phyloP scores from a whole-genome alignment of 2,113 vertebrate species.

The Stegostoma tigrinum region DNA sequence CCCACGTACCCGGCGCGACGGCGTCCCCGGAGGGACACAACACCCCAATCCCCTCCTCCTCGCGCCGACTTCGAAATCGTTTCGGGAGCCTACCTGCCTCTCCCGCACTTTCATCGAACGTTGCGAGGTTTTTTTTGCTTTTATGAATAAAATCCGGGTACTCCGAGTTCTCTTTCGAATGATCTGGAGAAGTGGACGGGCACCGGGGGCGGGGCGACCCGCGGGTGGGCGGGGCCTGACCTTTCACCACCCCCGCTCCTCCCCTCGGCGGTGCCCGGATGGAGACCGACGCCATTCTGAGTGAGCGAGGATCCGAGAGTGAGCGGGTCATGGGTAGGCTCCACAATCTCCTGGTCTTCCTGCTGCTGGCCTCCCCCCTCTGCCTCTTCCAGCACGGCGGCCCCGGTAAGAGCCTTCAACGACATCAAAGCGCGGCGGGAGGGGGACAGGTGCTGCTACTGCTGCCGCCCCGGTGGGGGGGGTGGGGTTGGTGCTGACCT shows the following conservation, averaged over 20 bases:
- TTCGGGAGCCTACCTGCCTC: too few relatives aligned
- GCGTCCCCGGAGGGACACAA: neutral
- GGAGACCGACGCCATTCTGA: neutral
- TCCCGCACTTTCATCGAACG: too few relatives aligned
- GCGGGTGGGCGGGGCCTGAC: neutral
- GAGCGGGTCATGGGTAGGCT: neutral
- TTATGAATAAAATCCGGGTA: too few relatives aligned
- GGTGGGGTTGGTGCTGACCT: neutral
- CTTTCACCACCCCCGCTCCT: neutral
- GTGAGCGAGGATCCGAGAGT: too few relatives aligned
- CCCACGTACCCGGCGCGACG: neutral
- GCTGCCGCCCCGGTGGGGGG: too few relatives aligned
- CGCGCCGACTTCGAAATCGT: neutral
- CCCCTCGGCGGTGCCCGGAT: neutral
- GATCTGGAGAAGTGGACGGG: neutral
- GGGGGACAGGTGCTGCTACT: neutral
- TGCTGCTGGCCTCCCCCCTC: conserved; percentile 9
- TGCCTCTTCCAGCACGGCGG: neutral
- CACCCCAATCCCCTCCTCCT: neutral
- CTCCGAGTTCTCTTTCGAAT: neutral
- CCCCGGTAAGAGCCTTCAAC: neutral
- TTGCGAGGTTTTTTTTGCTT: too few relatives aligned
- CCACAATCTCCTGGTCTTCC: neutral
- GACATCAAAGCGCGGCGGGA: neutral
- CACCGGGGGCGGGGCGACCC: neutral